Percentiles rank a stretch among this genome's conserved stretches.
phyloP scores from a whole-genome alignment of 2,888 invertebrate genomes.

The Esperia sulphurella region DNA sequence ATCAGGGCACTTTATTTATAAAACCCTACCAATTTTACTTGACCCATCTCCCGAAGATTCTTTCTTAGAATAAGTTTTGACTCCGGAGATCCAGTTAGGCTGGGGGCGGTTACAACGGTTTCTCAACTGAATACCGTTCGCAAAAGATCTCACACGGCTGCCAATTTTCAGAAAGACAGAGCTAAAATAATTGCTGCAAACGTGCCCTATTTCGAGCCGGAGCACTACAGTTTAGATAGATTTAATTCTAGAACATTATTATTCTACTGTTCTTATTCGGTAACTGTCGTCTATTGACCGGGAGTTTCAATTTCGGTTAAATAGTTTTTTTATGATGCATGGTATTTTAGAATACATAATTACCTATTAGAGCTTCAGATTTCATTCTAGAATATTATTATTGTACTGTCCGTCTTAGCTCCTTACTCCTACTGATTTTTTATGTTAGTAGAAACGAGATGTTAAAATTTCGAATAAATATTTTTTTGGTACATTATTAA shows the following conservation, averaged over 20 bases:
- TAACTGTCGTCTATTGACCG: no score
- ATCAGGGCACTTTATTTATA: constrained; percentile 74
- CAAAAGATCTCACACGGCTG: constrained; percentile 74
- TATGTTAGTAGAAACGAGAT: no score
- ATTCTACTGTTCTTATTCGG: constrained; percentile 41
- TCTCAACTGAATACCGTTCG: constrained; percentile 75
- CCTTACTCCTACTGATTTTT: no score
- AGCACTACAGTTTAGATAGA: constrained; percentile 65
- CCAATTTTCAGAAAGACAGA: constrained; percentile 79
- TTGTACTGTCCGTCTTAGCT: no score
- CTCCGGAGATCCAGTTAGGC: constrained; percentile 39
- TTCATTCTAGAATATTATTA: no score
- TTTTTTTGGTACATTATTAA: no score
- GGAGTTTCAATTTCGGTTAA: no score
- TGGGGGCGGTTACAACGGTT: constrained; percentile 65
- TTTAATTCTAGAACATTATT: constrained; percentile 70
- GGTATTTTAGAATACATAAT: no score
- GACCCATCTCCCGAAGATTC: constrained; percentile 45
- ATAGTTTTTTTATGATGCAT: no score
- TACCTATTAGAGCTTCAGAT: no score
- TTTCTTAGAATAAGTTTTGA: constrained; percentile 25
- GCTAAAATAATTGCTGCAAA: constrained; percentile 77
- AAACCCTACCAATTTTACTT: constrained; percentile 50
- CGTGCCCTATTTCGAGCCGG: constrained; percentile 74
- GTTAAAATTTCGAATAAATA: no score